Evolutionary conservation across 2,888 invertebrate genomes (phyloP), one percentile per base, ranked within the genome.

Genomic region (Heliconius hortense): DNA sequence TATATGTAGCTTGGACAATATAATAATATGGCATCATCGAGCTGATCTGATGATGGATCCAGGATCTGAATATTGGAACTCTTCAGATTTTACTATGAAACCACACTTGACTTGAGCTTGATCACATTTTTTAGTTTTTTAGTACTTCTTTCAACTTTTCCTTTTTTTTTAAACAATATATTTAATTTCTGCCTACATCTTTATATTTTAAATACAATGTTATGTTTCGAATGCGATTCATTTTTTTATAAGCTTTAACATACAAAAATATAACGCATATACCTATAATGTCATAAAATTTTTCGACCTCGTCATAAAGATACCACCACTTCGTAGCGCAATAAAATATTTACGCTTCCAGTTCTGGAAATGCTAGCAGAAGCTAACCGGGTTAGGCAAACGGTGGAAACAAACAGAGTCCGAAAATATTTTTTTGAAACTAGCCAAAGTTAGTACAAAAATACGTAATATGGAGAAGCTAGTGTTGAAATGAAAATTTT

Each of bases 321-420:
- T 64, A 70, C 70, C 62, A 70, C 63, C 62, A 53, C 35, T 60
- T 48, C 67, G 60, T 68, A 68, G 68, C 26, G 39, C 63, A 26
- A 74, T 72, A 76, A 69, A 72, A 76, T 60, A 68, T 76, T 68
- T 39, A 53, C 67, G 28, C 67, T 66, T 68, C 67, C 60, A 73
- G 59, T 35, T 75, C 72, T 71, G 28, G 60, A 73, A 67, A 53
- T 35, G 24, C 28, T 72, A 69, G 73, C 63, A 71, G 31, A 66
- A 28, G 48, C 48, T 72, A 76, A 76, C 77, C 63, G 56, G 77
- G 76, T 75, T 73, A 77, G 21, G 53, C 69, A 75, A 77, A 77
- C 77, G 75, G 66, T 53, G 60, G 68, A 70, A 73, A 73, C 68
- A 76, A 77, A 76, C 76, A 67, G 60, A 35, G 60, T 48, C 53